Evolutionary conservation across 2,888 invertebrate species (phyloP), one percentile per base, ranked within the genome.

Genomic region (Celastrina argiolus): DNA sequence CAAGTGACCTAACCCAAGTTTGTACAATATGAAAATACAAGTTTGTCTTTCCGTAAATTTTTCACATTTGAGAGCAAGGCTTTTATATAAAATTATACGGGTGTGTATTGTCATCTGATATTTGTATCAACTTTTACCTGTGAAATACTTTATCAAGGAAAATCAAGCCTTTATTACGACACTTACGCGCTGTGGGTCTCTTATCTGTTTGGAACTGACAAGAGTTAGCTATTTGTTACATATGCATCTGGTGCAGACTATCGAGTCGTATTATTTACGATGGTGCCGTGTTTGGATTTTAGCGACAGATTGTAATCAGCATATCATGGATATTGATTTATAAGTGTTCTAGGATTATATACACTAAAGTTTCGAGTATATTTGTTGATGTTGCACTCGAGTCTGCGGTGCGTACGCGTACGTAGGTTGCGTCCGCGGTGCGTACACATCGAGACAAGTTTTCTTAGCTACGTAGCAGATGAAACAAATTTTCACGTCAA

Each of bases 281-380:
- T 68, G 72, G 69, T 69, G 67, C 66, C 65, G 66, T 68, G 71
- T 71, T 69, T 69, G 70, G 71, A 71, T 74, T 18, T 18, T 36
- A 73, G 73, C 74, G 72, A 77, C 75, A 74, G 75, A 77, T 70
- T 75, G 74, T 74, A 77, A 75, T 74, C 72, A 75, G 85, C 87
- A 88, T 88, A 88, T 88, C 88, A 86, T 67, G 67, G 66, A 69
- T 81, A 77, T 80, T 81, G 78, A 82, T 84, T 84, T 84, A 81
- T 85, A 83, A 78, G 81, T 80, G 81, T 82, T 81, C 81, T 84
- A 85, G 80, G 75, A 74, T 75, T 74, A 75, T 78, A 75, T 78
- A 66, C 58, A 66, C 66, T 59, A 66, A 66, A 18, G 31, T 61
- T 76, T 77, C 75, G 76, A 69, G 74, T 78, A 78, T 74, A 74